Conservation (phyloP, 1,140 invertebrate species). For the Euwallacea fornicatus region DNA sequence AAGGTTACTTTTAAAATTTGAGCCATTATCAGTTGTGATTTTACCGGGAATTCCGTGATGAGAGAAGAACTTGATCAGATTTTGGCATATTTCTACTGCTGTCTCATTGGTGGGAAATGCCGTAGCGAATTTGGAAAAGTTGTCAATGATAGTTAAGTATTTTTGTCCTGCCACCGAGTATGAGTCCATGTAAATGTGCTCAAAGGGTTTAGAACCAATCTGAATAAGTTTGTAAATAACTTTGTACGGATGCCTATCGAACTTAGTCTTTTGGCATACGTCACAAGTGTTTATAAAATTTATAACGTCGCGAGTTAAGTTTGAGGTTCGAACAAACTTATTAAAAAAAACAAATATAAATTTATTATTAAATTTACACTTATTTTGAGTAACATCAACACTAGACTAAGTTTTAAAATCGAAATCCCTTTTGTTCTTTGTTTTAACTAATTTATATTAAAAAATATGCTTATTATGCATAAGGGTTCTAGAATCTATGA, state of each 20-base stretch:
- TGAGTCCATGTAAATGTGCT: constrained; percentile 27
- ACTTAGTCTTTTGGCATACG: constrained; percentile 22
- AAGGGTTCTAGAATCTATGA: too few relatives aligned
- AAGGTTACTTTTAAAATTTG: constrained; percentile 9
- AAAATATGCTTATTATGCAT: too few relatives aligned
- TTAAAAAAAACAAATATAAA: too few relatives aligned
- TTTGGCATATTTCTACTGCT: constrained; percentile 5
- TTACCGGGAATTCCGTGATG: constrained; percentile 3
- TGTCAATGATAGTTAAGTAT: constrained; percentile 30
- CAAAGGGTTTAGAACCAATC: constrained; percentile 29
- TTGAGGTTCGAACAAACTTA: too few relatives aligned
- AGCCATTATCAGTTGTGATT: constrained; percentile 15
- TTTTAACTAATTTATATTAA: too few relatives aligned
- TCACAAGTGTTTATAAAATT: constrained; percentile 26
- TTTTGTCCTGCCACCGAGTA: constrained; percentile 7
- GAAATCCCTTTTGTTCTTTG: too few relatives aligned
- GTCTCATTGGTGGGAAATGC: constrained; percentile 19
- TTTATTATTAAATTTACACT: too few relatives aligned
- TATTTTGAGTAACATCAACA: too few relatives aligned
- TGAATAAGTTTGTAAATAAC: constrained; percentile 20
- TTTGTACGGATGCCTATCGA: constrained; percentile 27
- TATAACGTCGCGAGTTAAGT: too few relatives aligned
- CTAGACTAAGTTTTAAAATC: too few relatives aligned
- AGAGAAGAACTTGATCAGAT: constrained; percentile 15
- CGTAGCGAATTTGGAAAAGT: constrained; percentile 31